Evolutionary conservation across 2,797 vertebrate species (phyloP).

Genomic region (Bufotes viridis): DNA sequence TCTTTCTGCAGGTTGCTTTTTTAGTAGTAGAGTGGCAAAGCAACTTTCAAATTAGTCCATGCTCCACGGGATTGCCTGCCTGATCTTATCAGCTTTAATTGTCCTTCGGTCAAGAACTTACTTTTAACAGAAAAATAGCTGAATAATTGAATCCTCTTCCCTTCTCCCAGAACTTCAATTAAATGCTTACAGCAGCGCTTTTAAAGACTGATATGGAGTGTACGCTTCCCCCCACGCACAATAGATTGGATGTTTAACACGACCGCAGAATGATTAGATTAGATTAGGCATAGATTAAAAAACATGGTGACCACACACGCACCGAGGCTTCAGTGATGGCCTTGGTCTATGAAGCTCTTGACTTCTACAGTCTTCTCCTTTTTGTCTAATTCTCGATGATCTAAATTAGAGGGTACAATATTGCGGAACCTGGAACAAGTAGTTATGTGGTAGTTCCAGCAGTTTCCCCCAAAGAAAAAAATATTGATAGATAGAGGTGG

Average conservation of each 20-base stretch:
- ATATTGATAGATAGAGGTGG: neutral
- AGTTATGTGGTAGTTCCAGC: neutral
- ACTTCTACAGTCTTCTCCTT: neutral
- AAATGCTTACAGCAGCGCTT: neutral
- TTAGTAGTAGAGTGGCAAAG: slow-evolving; percentile 21
- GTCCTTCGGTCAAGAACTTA: slow-evolving; percentile 30
- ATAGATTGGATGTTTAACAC: slow-evolving; percentile 25
- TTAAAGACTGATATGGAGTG: neutral
- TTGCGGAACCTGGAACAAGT: too few relatives aligned
- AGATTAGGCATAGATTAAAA: neutral
- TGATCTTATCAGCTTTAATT: slow-evolving; percentile 45
- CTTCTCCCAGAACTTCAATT: slow-evolving; percentile 24
- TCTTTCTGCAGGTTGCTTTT: slow-evolving; percentile 34
- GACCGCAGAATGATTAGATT: neutral
- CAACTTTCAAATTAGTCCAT: slow-evolving; percentile 49
- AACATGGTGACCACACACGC: slow-evolving; percentile 8
- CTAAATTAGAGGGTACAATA: too few relatives aligned
- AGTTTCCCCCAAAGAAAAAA: neutral
- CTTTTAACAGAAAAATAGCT: slow-evolving; percentile 29
- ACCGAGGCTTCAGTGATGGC: neutral
- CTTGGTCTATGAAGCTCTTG: neutral
- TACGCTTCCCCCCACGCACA: neutral
- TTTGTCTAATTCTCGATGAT: neutral
- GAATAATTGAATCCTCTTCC: slow-evolving; percentile 20
- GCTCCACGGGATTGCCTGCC: slow-evolving; percentile 34